phyloP scores from a whole-genome alignment of 2,888 invertebrate genomes.

The Kryphioiulus occultus region DNA sequence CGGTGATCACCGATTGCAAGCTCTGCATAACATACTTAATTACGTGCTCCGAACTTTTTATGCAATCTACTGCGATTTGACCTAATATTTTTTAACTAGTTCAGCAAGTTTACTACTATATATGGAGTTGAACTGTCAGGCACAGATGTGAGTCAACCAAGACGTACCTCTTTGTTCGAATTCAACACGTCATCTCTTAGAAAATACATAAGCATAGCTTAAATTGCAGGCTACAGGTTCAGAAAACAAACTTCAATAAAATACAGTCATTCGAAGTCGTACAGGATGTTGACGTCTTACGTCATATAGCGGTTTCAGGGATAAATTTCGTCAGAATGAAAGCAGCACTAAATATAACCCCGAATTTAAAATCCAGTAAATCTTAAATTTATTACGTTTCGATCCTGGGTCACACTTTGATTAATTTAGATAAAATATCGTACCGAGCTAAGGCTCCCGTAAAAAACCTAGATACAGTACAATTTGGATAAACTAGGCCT shows the following conservation, averaged over 20 bases:
- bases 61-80: neutral
- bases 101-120: slow-evolving; percentile 17
- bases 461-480: neutral
- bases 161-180: neutral
- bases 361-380: neutral
- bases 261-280: neutral
- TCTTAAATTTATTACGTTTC: neutral
- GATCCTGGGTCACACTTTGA: too few relatives aligned
- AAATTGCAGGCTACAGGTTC: neutral
- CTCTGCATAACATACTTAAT: neutral
- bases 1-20: neutral
- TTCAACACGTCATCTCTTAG: neutral
- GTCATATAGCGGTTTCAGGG: neutral
- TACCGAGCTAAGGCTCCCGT: too few relatives aligned
- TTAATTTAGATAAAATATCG: too few relatives aligned
- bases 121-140: neutral
- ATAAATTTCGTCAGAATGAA: neutral
- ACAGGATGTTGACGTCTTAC: slow-evolving; percentile 17
- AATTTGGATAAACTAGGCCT: neutral
- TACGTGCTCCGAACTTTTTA: neutral
- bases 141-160: neutral
- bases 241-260: neutral
- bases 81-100: slow-evolving; percentile 31
- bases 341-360: too few relatives aligned
- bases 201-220: neutral